Base-by-base conservation (phyloP, 1,140 invertebrate species). In the Tetramorium alpestre region DNA sequence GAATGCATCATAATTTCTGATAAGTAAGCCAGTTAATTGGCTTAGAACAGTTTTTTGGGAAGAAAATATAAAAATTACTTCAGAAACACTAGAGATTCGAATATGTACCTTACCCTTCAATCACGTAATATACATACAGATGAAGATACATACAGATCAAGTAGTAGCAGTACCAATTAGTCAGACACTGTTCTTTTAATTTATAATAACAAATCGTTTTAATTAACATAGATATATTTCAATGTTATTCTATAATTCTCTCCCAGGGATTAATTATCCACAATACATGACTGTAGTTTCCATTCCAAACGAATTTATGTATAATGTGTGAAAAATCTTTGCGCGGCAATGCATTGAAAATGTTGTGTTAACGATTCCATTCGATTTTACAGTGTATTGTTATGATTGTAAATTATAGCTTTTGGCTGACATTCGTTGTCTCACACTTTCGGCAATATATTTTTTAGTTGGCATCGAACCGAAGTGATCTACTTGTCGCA, bases 381-480 rank as follows among this genome's bases (percentile, higher is more conserved):
- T 64, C 25, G 18, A 13, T 78, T 65, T 78, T 47, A 49, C 8
- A 76, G 10, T 3, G 7, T 25, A 56, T 33, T 41, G 44, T 18
- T 2, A 4, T 16, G 6, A 64, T 2, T 49, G n/a, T 77, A 77
- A 77, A 77, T 78, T 13, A 78, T 78, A 7, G 1, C 44, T 64
- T 65, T 78, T 13, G 25, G 76, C 18, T 4, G 25, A 49, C 25
- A 47, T n/a, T 54, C 5, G 11, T 18, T 22, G 41, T 51, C 18
- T 44, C 41, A n/a, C 25, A 77, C 10, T 47, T 77, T 62, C 44
- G 3, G 11, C 44, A 65, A 10, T n/a, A 7, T 65, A 65, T 65
- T 49, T 51, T 65, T 78, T 16, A n/a, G 16, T 22, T 78, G 76
- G 25, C 41, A 49, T 1, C 10, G 5, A 54, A 54, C 18, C 7